Evolutionary conservation across 2,797 vertebrate species (phyloP).

Genomic region (Trachops cirrhosus): DNA sequence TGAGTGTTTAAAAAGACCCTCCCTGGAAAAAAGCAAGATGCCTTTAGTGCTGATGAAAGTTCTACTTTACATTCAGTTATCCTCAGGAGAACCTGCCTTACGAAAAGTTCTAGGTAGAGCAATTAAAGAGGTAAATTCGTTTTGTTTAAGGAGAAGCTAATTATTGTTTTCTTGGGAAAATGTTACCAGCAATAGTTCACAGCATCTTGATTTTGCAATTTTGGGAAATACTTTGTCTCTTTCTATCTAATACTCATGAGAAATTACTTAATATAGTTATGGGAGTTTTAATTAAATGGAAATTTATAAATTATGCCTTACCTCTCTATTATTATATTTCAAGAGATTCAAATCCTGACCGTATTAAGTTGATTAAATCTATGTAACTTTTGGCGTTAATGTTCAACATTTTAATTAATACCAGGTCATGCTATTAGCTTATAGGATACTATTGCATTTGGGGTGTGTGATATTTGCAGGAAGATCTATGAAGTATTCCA

Average conservation of each 20-base stretch:
- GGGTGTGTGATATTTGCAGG: background rate
- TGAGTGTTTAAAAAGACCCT: background rate
- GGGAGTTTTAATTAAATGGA: background rate
- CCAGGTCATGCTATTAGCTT: background rate
- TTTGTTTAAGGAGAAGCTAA: background rate
- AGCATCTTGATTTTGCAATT: background rate
- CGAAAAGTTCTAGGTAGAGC: background rate
- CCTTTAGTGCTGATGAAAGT: background rate
- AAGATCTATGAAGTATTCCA: background rate
- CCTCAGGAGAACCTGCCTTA: background rate
- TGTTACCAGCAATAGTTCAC: background rate
- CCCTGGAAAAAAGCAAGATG: background rate
- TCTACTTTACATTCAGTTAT: background rate
- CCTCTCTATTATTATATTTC: background rate
- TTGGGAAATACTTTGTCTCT: background rate
- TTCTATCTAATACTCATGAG: background rate
- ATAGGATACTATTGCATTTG: background rate
- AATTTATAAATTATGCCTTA: background rate
- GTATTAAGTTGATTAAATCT: background rate
- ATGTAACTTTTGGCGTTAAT: background rate
- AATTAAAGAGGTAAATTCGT: background rate
- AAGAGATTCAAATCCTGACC: background rate
- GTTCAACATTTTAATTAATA: background rate
- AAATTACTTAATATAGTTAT: background rate
- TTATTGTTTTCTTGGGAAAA: background rate